These are phyloP conservation scores for Pipistrellus pygmaeus DNA, from an alignment of 2,797 vertebrate species.

Conservation along the genomic window DNA sequence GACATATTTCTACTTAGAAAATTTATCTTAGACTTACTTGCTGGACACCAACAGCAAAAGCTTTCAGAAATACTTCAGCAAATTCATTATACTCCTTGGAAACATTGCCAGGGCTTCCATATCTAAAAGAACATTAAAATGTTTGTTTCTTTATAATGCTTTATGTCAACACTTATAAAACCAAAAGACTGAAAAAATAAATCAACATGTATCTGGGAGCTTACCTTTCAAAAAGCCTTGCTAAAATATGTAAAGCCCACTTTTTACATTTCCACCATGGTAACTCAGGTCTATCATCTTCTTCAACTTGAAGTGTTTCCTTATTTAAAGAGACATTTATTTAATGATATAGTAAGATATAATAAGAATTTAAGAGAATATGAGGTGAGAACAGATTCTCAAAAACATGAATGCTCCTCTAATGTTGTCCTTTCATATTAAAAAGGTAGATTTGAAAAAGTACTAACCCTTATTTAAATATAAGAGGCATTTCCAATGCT, in stretches of 20 bases:
- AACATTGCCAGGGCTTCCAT: slow-evolving; percentile 99
- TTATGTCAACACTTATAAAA: slow-evolving; percentile 4
- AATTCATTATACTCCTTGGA: slow-evolving; percentile 99
- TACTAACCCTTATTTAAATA: slow-evolving; percentile 30
- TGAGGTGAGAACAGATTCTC: slow-evolving; percentile 3
- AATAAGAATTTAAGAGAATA: background rate
- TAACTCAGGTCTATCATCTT: slow-evolving; percentile 97
- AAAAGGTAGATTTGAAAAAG: slow-evolving; percentile 2
- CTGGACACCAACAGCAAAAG: slow-evolving; percentile 97
- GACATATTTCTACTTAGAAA: slow-evolving; percentile 26
- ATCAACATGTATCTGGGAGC: background rate
- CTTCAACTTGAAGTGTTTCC: slow-evolving; percentile 99
- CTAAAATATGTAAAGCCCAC: slow-evolving; percentile 99
- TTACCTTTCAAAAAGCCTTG: slow-evolving; percentile 98
- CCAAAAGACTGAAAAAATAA: background rate
- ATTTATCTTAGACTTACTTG: slow-evolving; percentile 89
- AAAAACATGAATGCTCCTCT: slow-evolving; percentile 6
- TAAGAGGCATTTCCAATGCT: background rate
- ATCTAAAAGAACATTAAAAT: slow-evolving; percentile 89
- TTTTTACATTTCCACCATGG: slow-evolving; percentile 99
- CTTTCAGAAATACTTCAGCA: slow-evolving; percentile 99
- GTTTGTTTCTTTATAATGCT: slow-evolving; percentile 32
- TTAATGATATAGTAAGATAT: slow-evolving; percentile 58
- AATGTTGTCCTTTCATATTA: background rate
- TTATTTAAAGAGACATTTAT: slow-evolving; percentile 80